Evolutionary conservation across 1,140 invertebrate genomes (phyloP), one percentile per base, ranked within the genome.

Genomic region (Argopecten irradians): DNA sequence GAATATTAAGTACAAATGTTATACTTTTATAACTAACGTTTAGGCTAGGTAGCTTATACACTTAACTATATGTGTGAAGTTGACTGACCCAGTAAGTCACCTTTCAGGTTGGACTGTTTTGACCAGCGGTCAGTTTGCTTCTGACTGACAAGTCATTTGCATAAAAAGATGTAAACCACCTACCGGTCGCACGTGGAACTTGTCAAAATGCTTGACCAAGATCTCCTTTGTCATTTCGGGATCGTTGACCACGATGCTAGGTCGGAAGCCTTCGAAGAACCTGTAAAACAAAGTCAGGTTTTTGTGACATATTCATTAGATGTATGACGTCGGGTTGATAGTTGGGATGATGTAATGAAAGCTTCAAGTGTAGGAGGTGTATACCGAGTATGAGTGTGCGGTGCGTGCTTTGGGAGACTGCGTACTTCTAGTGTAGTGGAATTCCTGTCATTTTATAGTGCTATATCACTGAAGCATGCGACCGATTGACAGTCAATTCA

Each of bases 141-240:
- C 22, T 3, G 1, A 46, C 86, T 86, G 32, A 55, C 41, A 14
- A 7, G 16, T 28, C 55, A 34, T 43, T 19, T 2, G 33, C 22
- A 35, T 34, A n/a, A 34, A 46, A 55, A 32, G 16, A 41, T 14
- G 9, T 14, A 3, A 34, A 34, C 14, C 39, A 88, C 90, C 88
- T 87, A 94, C 93, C 86, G 93, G 91, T 86, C 93, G 86, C 16
- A 90, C 90, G 14, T 91, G 85, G 43, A 95, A 95, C 34, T 90
- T 88, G 22, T 91, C 86, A 84, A 95, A 95, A 46, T 95, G 86
- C 71, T 93, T 94, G 82, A 93, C 92, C 1, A 94, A 84, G 34
- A 95, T 91, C 19, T 93, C 89, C 71, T 93, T 92, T 0, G 94
- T 86, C 22, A 94, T 87, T 9, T 91, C 93, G 13, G 93, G 93